Base-by-base conservation (phyloP, 1,140 invertebrate genomes). In the Caenorhabditis latens region DNA sequence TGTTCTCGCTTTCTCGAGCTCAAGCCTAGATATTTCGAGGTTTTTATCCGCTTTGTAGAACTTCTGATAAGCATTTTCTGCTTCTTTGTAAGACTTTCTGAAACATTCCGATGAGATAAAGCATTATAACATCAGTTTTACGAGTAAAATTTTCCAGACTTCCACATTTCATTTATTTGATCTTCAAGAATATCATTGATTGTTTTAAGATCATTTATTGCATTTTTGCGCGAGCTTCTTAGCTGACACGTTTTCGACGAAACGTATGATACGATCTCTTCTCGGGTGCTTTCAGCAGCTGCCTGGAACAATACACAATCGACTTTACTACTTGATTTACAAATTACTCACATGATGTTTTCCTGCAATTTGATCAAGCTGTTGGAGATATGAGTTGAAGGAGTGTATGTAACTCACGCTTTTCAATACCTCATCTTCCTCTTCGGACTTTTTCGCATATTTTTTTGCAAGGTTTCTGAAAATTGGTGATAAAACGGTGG, bases 41-140 rank as follows among this genome's bases (percentile, higher is more conserved):
- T 79, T 79, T 43, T 79, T 79, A 50, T 79, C 71, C 4, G 71
- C 71, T 50, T 79, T 79, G 21, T 79, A 79, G n/a, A 79, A 79
- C 71, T 79, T 79, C n/a, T 79, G 71, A 79, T 79, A 79, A 4
- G 71, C 43, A 24, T 8, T 79, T 53, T 79, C 71, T 8, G 71
- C 71, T 7, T 79, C 71, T 50, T 79, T 79, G 46, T 19, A 79
- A 13, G 71, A 48, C 46, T 24, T 50, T 79, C 71, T 79, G 71
- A 4, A 50, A 79, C 0, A 8, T 79, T 32, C 6, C 71, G 46
- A 6, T 24, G 2, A 8, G 1, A 16, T 42, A 2, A 43, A 19
- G 4, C 7, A 32, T 9, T 7, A 32, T 46, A 4, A 46, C 4
- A 11, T 48, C 0, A 40, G 19, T n/a, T 50, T 53, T 53, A 79